Percentiles rank a stretch among this genome's conserved stretches.
These are phyloP conservation scores for Mechanitis mazaeus DNA, from an alignment of 2,888 invertebrate genomes.

Conservation along the genomic window DNA sequence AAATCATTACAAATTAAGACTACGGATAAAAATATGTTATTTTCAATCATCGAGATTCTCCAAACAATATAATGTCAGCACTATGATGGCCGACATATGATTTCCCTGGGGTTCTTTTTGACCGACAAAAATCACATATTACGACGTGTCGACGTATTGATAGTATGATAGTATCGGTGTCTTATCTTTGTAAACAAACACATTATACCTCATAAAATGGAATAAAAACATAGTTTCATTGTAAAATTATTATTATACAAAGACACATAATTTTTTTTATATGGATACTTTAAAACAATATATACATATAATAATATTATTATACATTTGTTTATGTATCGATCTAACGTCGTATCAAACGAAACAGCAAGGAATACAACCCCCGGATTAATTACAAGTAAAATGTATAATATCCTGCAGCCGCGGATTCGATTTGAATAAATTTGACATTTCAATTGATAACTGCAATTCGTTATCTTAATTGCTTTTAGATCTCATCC, in stretches of 20 bases:
- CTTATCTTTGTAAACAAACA: neutral
- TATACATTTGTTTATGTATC: neutral
- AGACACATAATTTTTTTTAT: too few relatives aligned
- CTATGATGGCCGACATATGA: conserved; percentile 38
- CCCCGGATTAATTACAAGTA: conserved; percentile 14
- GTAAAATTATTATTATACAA: too few relatives aligned
- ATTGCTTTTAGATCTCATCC: conserved; percentile 14
- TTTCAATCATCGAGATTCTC: conserved; percentile 26
- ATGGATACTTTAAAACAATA: too few relatives aligned
- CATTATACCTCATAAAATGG: neutral
- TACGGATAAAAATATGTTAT: too few relatives aligned
- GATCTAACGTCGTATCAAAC: neutral
- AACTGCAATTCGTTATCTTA: conserved; percentile 19
- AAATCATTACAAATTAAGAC: too few relatives aligned
- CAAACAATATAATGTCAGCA: conserved; percentile 22
- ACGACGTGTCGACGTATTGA: conserved; percentile 28
- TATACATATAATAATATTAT: too few relatives aligned
- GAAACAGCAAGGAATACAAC: neutral
- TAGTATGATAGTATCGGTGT: conserved; percentile 11
- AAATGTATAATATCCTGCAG: conserved; percentile 13
- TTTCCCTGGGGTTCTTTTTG: conserved; percentile 42
- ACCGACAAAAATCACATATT: conserved; percentile 28
- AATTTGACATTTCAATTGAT: conserved; percentile 19
- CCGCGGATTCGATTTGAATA: conserved; percentile 12
- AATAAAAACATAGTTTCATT: neutral